Evolutionary conservation across 2,797 vertebrate species (phyloP).

Genomic region (Florisuga fusca): DNA sequence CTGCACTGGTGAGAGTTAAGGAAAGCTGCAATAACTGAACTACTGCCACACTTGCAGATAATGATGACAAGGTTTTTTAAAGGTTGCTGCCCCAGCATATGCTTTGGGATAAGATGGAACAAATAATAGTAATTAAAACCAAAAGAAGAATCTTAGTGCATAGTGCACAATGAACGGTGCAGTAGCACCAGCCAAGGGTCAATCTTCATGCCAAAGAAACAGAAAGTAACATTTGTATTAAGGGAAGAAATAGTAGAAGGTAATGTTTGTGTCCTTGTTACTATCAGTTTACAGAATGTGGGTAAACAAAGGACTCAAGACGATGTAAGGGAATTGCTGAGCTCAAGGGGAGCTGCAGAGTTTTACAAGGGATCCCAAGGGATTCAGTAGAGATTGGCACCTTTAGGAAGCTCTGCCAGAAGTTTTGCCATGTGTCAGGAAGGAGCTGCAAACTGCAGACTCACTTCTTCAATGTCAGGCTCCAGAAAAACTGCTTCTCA

Average conservation of each 20-base stretch:
- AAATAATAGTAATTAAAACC: neutral
- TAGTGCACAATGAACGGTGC: neutral
- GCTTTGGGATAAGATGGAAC: neutral
- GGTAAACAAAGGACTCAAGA: neutral
- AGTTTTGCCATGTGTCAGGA: neutral
- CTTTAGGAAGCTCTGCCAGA: neutral
- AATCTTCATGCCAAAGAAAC: neutral
- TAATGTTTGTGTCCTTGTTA: neutral
- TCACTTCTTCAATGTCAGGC: neutral
- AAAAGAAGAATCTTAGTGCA: neutral
- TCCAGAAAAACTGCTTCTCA: neutral
- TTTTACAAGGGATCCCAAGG: neutral
- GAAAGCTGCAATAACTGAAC: conserved; percentile 12
- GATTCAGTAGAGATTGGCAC: neutral
- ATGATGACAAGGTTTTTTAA: neutral
- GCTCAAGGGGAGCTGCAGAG: neutral
- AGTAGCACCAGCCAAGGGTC: neutral
- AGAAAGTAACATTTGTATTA: neutral
- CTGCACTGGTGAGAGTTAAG: neutral
- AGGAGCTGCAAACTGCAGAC: neutral
- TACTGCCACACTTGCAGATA: neutral
- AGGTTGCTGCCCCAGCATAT: neutral
- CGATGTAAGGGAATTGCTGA: neutral
- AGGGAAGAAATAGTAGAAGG: neutral
- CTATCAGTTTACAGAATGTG: neutral